phyloP scores from a whole-genome alignment of 2,797 vertebrate genomes.

The Lithobates pipiens region DNA sequence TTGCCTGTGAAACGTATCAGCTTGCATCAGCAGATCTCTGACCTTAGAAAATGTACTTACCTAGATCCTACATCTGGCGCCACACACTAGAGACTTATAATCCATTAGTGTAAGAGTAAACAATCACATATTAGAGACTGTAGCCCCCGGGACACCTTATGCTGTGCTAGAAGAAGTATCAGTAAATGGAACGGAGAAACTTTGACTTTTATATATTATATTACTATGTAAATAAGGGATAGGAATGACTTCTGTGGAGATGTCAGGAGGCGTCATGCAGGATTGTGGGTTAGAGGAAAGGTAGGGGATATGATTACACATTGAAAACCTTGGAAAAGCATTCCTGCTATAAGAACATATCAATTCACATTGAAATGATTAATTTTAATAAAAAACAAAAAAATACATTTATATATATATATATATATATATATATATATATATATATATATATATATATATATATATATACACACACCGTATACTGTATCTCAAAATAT shows the following conservation, averaged over 20 bases:
- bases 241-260: constrained; percentile 75
- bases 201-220: constrained; percentile 69
- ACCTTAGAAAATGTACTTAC: background rate
- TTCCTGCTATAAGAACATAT: too few relatives aligned
- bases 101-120: constrained; percentile 19
- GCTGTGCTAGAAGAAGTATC: constrained; percentile 44
- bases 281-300: constrained; percentile 78
- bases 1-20: constrained; percentile 3
- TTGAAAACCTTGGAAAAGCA: background rate
- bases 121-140: background rate
- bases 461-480: too few relatives aligned
- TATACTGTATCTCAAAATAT: too few relatives aligned
- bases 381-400: too few relatives aligned
- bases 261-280: constrained; percentile 78
- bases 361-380: too few relatives aligned
- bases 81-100: constrained; percentile 14
- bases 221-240: constrained; percentile 72
- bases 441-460: too few relatives aligned
- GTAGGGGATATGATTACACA: constrained; percentile 70
- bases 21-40: constrained; percentile 5
- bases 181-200: constrained; percentile 68
- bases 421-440: too few relatives aligned
- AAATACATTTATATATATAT: too few relatives aligned
- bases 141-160: background rate
- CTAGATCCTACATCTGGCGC: constrained; percentile 12